These are phyloP conservation scores for Dryoscopus gambensis DNA, from an alignment of 2,113 vertebrate species.

Conservation along the genomic window DNA sequence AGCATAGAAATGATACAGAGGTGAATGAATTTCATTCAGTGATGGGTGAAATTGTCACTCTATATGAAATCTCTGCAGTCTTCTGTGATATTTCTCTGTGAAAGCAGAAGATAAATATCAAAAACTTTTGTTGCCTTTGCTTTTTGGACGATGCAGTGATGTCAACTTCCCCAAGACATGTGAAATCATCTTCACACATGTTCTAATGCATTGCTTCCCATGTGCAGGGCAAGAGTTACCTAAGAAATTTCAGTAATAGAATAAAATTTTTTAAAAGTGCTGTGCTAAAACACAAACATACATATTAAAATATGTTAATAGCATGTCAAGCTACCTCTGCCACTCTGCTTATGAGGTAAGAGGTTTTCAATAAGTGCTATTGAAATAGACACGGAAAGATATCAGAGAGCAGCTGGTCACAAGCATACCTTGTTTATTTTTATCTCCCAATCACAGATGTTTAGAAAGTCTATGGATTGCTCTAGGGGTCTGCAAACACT, in stretches of 20 bases:
- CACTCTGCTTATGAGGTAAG: not conserved
- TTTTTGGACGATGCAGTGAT: not conserved
- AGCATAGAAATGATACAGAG: not conserved
- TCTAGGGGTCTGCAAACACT: not conserved
- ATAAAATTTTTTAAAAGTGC: not conserved
- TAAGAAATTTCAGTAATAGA: not conserved
- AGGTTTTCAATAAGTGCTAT: not conserved
- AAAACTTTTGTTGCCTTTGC: not conserved
- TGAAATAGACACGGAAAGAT: not conserved
- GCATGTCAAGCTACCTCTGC: not conserved
- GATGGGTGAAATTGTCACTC: not conserved
- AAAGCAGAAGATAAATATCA: not conserved
- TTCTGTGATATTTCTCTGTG: not conserved
- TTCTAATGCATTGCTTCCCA: not conserved
- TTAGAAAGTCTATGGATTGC: not conserved
- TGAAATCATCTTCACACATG: not conserved
- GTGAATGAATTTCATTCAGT: constrained; percentile 25
- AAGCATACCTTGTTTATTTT: not conserved
- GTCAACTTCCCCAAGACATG: not conserved
- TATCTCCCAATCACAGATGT: not conserved
- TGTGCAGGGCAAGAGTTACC: not conserved
- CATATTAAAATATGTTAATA: not conserved
- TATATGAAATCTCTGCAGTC: not conserved
- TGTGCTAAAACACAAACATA: not conserved
- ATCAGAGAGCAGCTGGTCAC: not conserved